Conservation (phyloP, 2,797 vertebrate species). For the Sitta carolinensis region DNA sequence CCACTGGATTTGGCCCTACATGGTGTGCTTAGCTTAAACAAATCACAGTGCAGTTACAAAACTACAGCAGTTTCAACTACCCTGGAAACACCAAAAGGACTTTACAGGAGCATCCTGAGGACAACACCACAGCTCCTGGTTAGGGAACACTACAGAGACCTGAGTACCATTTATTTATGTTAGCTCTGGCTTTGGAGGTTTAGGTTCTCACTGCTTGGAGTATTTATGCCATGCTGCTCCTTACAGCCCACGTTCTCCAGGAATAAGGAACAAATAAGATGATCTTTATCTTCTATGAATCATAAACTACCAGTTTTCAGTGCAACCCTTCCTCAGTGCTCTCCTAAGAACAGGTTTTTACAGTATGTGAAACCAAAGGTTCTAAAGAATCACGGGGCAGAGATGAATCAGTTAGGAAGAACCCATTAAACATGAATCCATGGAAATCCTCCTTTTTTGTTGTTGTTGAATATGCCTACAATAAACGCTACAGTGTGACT, state of each 20-base stretch:
- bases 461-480: constrained; percentile 73
- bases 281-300: background rate
- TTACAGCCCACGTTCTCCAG: background rate
- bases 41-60: background rate
- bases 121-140: background rate
- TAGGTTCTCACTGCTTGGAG: background rate
- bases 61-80: background rate
- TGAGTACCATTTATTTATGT: background rate
- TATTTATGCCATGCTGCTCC: background rate
- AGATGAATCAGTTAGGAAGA: constrained; percentile 76
- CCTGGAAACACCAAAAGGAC: background rate
- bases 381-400: constrained; percentile 55
- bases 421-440: constrained; percentile 74
- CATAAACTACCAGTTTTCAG: constrained; percentile 1
- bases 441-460: constrained; percentile 74
- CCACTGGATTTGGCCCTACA: background rate
- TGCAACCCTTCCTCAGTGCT: background rate
- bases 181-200: background rate
- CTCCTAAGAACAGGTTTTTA: constrained; percentile 49
- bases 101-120: background rate
- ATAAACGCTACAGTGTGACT: constrained; percentile 71
- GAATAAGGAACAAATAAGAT: background rate
- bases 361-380: constrained; percentile 36
- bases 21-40: background rate
- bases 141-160: background rate